Conservation (phyloP, 2,888 invertebrate species). For the Latheticus oryzae region DNA sequence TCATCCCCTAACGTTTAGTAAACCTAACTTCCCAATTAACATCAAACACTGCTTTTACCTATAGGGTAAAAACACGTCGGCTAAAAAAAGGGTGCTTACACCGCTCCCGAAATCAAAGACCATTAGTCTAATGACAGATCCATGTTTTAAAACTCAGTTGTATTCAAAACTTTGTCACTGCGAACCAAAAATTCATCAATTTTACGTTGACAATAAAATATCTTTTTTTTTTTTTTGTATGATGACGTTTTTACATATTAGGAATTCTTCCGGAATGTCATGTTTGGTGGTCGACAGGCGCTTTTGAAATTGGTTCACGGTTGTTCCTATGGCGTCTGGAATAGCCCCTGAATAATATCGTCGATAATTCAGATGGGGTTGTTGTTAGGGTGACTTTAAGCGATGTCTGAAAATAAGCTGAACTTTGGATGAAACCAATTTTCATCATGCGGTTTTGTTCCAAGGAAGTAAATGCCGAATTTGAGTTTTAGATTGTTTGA, state of each 20-base stretch:
- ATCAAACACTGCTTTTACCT: conserved; percentile 5
- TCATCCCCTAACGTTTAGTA: conserved; percentile 7
- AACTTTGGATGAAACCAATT: conserved; percentile 27
- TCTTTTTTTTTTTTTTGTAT: conserved; percentile 21
- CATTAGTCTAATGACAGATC: conserved; percentile 38
- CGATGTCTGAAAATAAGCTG: conserved; percentile 19
- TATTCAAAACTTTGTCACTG: conserved; percentile 19
- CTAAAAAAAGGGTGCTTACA: conserved; percentile 10
- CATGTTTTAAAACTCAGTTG: conserved; percentile 35
- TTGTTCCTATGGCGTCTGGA: conserved; percentile 36
- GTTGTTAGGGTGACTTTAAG: conserved; percentile 11
- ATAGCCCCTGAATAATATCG: conserved; percentile 35
- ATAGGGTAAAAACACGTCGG: conserved; percentile 21
- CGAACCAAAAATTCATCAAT: conserved; percentile 13
- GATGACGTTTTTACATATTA: conserved; percentile 11
- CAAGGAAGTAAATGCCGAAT: conserved; percentile 4
- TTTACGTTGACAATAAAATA: conserved; percentile 9
- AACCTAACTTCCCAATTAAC: conserved; percentile 24
- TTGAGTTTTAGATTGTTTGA: conserved; percentile 17
- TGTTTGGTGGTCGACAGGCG: conserved; percentile 41
- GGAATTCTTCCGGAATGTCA: conserved; percentile 44
- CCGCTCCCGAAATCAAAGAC: conserved; percentile 30
- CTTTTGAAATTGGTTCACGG: conserved; percentile 46
- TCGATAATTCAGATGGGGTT: conserved; percentile 18
- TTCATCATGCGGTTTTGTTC: conserved; percentile 34